These are phyloP conservation scores for Cyrtonyx montezumae DNA, from an alignment of 2,113 vertebrate genomes.

Conservation along the genomic window DNA sequence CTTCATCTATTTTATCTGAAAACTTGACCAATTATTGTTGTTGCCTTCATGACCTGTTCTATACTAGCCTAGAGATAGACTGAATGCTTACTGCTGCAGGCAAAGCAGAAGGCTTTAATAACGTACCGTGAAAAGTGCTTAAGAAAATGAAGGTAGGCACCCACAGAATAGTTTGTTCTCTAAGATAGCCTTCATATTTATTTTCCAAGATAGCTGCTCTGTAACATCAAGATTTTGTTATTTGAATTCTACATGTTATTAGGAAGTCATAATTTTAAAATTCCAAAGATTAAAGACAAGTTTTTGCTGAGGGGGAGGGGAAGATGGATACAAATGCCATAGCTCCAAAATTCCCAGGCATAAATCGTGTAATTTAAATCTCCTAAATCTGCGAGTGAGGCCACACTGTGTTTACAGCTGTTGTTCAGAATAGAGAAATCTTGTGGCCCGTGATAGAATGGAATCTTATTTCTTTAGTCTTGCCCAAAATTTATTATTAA, in stretches of 20 bases:
- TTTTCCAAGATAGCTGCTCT: neutral
- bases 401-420: conserved; percentile 43
- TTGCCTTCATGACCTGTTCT: neutral
- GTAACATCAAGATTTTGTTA: conserved; percentile 21
- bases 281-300: conserved; percentile 29
- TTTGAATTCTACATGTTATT: neutral
- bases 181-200: neutral
- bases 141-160: neutral
- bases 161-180: neutral
- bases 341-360: conserved; percentile 33
- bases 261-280: conserved; percentile 40
- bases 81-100: neutral
- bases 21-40: neutral
- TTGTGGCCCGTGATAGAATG: neutral
- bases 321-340: neutral
- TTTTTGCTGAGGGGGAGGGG: neutral
- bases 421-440: conserved; percentile 27
- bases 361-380: conserved; percentile 45
- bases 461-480: conserved; percentile 52
- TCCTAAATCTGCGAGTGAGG: conserved; percentile 28
- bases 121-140: accelerated
- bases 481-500: conserved; percentile 71
- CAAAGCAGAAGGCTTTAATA: neutral
- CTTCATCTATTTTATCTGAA: neutral
- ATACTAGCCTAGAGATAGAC: neutral